Percentiles rank a stretch among this genome's conserved stretches.
phyloP scores from a whole-genome alignment of 2,113 vertebrate species.

The Phylloscopus trochilus region DNA sequence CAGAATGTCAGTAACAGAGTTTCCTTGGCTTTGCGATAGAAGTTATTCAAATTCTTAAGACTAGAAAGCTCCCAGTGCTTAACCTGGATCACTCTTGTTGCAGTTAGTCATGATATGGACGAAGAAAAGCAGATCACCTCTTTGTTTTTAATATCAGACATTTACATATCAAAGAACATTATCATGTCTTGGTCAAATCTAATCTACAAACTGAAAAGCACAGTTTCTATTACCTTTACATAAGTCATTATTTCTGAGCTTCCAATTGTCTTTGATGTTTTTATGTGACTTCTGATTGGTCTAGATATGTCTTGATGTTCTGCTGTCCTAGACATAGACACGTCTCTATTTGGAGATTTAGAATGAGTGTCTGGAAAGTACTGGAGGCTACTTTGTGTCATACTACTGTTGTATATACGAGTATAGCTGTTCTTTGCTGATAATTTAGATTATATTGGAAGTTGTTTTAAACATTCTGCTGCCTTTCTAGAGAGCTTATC shows the following conservation, averaged over 20 bases:
- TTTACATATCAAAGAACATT: background rate
- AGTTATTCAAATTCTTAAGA: background rate
- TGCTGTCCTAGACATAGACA: background rate
- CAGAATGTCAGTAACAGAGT: background rate
- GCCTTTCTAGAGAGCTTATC: background rate
- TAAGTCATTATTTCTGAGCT: background rate
- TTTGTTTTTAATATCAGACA: background rate
- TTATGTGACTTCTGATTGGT: background rate
- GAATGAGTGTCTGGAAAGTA: background rate
- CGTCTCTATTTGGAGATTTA: background rate
- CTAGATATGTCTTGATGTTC: background rate
- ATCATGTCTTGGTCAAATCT: background rate
- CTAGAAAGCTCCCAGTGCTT: background rate
- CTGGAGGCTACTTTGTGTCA: background rate
- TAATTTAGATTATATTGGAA: background rate
- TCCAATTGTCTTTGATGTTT: background rate
- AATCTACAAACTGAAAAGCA: background rate
- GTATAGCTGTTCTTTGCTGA: background rate
- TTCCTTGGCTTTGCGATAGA: background rate
- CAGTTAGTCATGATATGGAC: background rate
- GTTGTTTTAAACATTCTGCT: background rate
- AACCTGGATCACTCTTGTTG: background rate
- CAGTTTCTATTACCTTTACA: background rate
- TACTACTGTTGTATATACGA: background rate
- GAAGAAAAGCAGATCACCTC: background rate